These are phyloP conservation scores for Ellobius talpinus DNA, from an alignment of 2,113 vertebrate genomes.

Conservation along the genomic window DNA sequence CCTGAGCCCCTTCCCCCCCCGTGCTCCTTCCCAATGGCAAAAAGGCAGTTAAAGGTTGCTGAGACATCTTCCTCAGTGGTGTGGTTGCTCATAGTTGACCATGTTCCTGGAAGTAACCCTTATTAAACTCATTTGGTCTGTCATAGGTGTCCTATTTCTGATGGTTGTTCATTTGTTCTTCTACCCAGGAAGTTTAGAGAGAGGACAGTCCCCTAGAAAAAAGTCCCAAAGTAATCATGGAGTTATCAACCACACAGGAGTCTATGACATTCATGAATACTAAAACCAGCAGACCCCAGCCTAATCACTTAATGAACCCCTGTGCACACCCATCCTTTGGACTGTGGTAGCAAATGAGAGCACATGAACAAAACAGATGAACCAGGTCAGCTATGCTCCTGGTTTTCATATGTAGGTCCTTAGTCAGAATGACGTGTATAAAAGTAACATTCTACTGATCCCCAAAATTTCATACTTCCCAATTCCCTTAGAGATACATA, in stretches of 20 bases:
- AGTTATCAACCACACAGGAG: neutral
- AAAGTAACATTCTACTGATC: slow-evolving; percentile 35
- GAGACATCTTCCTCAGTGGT: no score
- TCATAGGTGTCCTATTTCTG: neutral
- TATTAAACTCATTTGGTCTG: no score
- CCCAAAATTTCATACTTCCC: neutral
- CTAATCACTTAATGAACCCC: slow-evolving; percentile 2
- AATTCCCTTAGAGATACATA: neutral
- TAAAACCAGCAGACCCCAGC: neutral
- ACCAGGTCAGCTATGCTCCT: neutral
- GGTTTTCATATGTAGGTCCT: slow-evolving; percentile 12
- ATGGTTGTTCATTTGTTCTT: neutral
- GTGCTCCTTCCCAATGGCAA: neutral
- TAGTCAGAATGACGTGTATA: slow-evolving; percentile 16
- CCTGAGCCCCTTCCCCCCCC: no score
- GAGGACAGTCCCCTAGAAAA: neutral
- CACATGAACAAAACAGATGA: neutral
- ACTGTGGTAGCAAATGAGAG: neutral
- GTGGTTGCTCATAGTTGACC: neutral
- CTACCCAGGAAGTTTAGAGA: neutral
- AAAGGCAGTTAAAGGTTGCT: neutral
- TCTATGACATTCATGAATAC: no score
- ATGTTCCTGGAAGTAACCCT: neutral
- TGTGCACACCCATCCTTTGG: neutral
- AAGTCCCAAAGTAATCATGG: neutral